Evolutionary conservation across 1,140 invertebrate species (phyloP), one percentile per base, ranked within the genome.

Genomic region (Drosophila arizonae): DNA sequence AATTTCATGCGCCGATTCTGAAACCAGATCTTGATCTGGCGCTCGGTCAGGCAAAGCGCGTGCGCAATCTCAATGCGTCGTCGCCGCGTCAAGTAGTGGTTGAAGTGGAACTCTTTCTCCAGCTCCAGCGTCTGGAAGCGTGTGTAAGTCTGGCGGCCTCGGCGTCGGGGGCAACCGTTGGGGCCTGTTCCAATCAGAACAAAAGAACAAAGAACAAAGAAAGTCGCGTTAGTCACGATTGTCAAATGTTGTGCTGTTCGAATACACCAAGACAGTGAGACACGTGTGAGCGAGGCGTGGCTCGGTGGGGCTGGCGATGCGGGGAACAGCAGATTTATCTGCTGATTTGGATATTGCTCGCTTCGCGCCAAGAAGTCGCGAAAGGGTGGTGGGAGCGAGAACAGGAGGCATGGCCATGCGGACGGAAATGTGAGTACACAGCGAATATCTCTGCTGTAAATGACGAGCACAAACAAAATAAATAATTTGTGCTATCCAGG

Each of bases 91-190:
- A 99, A 94, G 93, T 99, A 99, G 89, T 98, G 97, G 93, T 99
- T 99, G 93, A 98, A 99, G 92, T 99, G 98, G 92, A 99, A 99
- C 93, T 99, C 98, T 93, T 99, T 99, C 92, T 99, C 98, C 91
- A 98, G 94, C 92, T 98, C 97, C 90, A 98, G 92, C 1, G 97
- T 98, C 92, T 98, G 97, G 93, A 98, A 98, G 80, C 97, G 95
- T 65, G 98, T 99, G 94, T 99, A 99, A 3, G 98, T 99, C 92
- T 99, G 98, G 67, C 98, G 94, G 55, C 98, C 98, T 84, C 98
- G 94, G 88, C 98, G 95, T 89, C 98, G 93, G 63, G 98, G 98
- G 93, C 98, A 99, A 48, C 97, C 97, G 92, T 98, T 99, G 36
- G 98, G 98, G 93, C 98, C 98, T 97, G 95, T 76, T 15, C n/a